Evolutionary conservation across 1,140 invertebrate genomes (phyloP).

Genomic region (Rhagoletis pomonella): DNA sequence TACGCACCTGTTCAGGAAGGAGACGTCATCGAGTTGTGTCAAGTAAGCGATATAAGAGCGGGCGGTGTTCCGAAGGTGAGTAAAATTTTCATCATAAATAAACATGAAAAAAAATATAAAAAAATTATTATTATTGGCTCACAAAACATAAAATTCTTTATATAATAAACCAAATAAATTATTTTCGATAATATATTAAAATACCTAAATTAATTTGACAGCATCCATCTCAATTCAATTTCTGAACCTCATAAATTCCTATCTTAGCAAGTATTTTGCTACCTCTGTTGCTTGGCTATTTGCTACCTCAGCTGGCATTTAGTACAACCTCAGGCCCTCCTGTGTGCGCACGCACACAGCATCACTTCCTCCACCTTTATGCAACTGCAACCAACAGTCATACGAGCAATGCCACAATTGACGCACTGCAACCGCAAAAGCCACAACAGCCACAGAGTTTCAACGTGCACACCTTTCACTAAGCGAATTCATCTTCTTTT

Average conservation of each 20-base stretch:
- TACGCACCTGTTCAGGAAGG: slow-evolving; percentile 83
- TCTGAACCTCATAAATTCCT: not conserved
- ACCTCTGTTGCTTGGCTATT: not conserved
- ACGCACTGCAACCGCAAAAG: slow-evolving; percentile 33
- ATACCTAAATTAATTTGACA: not conserved
- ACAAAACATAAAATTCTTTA: not conserved
- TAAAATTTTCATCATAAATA: not conserved
- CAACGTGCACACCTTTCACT: slow-evolving; percentile 21
- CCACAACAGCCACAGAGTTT: slow-evolving; percentile 25
- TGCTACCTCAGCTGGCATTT: not conserved
- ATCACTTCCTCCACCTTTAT: not conserved
- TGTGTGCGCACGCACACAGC: not conserved
- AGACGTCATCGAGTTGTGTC: slow-evolving; percentile 96
- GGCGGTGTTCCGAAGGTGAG: slow-evolving; percentile 90
- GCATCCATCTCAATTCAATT: not conserved
- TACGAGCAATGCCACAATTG: slow-evolving; percentile 35
- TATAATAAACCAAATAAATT: not conserved
- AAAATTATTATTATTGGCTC: not conserved
- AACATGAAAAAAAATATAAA: not conserved
- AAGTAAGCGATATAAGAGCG: slow-evolving; percentile 96
- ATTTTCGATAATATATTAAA: no score
- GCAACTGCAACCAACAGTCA: not conserved
- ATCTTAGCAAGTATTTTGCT: no score
- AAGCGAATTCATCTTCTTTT: slow-evolving; percentile 19
- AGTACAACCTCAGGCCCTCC: not conserved